Base-by-base conservation (phyloP, 2,888 invertebrate species). In the Trichacis sp. region DNA sequence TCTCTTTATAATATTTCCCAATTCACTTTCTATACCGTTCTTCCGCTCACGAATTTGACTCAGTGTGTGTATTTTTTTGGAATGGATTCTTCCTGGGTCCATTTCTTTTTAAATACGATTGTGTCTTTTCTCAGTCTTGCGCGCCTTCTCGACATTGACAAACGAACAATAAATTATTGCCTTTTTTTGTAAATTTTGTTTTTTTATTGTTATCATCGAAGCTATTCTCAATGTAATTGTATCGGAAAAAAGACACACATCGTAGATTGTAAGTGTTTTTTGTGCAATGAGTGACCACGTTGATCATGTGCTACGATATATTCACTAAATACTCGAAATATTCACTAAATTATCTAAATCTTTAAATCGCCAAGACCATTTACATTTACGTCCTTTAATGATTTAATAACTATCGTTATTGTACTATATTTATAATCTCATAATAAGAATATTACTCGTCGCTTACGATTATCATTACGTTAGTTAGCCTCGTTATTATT, bases 1-100 rank as follows among this genome's bases (percentile, higher is more conserved):
- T 71, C 64, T 72, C 75, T 73, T 68, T 70, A 73, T 73, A 76
- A 73, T 77, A 70, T 76, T 66, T 60, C 55, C 71, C 63, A 64
- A 63, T 64, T 68, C 67, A 63, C 62, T 66, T 66, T 57, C 46
- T 58, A 49, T 66, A 50, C 56, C 61, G 57, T 52, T 58, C 24
- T 15, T n/a, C 17, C 17, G 51, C 53, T 51, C 53, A 54, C 63
- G 61, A 55, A 56, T 53, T 58, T 53, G 62, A 56, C 64, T 63
- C 57, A 60, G 50, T 51, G 53, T 60, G 60, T 56, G 55, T 65
- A 47, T 52, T 42, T 11, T 57, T 30, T 46, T 45, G 15, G n/a
- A 48, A 5, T 42, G 15, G 15, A 42, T 5, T 42, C 8, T 14
- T 14, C n/a, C 8, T 15, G 42, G 6, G 6, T 42, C 14, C 17